Evolutionary conservation across 2,113 vertebrate genomes (phyloP).

Genomic region (Callorhinus ursinus): DNA sequence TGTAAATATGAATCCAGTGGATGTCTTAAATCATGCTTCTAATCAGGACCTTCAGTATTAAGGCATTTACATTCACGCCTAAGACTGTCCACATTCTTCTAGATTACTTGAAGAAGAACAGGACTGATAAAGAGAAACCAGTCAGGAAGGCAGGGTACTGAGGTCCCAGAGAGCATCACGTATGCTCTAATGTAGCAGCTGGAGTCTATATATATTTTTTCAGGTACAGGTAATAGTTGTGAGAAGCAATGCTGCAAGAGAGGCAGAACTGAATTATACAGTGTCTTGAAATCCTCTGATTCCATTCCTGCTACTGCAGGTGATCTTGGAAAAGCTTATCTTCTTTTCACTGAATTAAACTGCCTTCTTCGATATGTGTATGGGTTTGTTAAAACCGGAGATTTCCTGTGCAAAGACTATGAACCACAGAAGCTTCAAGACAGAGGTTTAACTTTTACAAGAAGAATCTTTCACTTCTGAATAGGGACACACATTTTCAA

Average conservation of each 20-base stretch:
- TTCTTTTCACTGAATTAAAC: slow-evolving; percentile 54
- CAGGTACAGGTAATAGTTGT: slow-evolving; percentile 58
- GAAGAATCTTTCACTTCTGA: slow-evolving; percentile 71
- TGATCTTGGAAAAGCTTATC: not conserved
- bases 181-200: slow-evolving; percentile 60
- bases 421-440: slow-evolving; percentile 76
- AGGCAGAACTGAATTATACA: slow-evolving; percentile 51
- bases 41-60: slow-evolving; percentile 81
- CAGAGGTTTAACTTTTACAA: slow-evolving; percentile 60
- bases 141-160: slow-evolving; percentile 67
- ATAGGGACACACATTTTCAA: slow-evolving; percentile 77
- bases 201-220: slow-evolving; percentile 5
- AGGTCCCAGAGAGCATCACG: slow-evolving; percentile 63
- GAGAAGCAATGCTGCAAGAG: slow-evolving; percentile 59
- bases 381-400: slow-evolving; percentile 42
- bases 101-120: slow-evolving; percentile 39
- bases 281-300: slow-evolving; percentile 59
- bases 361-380: slow-evolving; percentile 61
- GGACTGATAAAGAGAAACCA: slow-evolving; percentile 63
- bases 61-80: slow-evolving; percentile 83
- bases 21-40: slow-evolving; percentile 77
- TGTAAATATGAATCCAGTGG: slow-evolving; percentile 70
- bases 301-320: not conserved
- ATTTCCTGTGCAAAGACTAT: slow-evolving; percentile 70
- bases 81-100: slow-evolving; percentile 69